These are phyloP conservation scores for Hemibagrus guttatus DNA, from an alignment of 2,797 vertebrate species.

Conservation along the genomic window DNA sequence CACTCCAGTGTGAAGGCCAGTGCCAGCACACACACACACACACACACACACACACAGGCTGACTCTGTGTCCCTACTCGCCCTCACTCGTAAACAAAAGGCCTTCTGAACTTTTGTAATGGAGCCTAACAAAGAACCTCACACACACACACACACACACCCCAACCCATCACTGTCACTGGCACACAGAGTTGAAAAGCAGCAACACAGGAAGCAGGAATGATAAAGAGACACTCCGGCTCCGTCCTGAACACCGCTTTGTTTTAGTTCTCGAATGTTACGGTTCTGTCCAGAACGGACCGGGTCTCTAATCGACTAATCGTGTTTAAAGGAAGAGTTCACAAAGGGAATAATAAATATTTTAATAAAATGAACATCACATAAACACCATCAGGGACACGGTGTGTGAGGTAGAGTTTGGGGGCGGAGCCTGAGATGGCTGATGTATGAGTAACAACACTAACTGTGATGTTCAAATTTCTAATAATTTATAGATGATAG, in stretches of 20 bases:
- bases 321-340: not conserved
- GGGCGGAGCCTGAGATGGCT: not conserved
- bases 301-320: not conserved
- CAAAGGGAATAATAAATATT: not conserved
- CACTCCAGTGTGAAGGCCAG: conserved; percentile 59
- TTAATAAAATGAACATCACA: not conserved
- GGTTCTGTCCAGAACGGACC: not conserved
- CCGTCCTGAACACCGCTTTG: no score
- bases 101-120: conserved; percentile 64
- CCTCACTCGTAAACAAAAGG: conserved; percentile 66
- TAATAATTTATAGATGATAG: not conserved
- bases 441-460: not conserved
- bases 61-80: conserved; percentile 63
- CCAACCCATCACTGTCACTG: not conserved
- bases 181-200: not conserved
- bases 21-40: conserved; percentile 53
- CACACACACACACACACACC: not conserved
- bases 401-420: not conserved
- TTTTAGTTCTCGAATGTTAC: not conserved
- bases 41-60: conserved; percentile 35
- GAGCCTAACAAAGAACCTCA: conserved; percentile 46
- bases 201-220: not conserved
- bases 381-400: not conserved
- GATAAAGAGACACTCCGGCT: not conserved
- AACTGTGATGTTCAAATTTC: not conserved